Base-by-base conservation (phyloP, 2,113 vertebrate genomes). In the Apistogramma diplotaenia region DNA sequence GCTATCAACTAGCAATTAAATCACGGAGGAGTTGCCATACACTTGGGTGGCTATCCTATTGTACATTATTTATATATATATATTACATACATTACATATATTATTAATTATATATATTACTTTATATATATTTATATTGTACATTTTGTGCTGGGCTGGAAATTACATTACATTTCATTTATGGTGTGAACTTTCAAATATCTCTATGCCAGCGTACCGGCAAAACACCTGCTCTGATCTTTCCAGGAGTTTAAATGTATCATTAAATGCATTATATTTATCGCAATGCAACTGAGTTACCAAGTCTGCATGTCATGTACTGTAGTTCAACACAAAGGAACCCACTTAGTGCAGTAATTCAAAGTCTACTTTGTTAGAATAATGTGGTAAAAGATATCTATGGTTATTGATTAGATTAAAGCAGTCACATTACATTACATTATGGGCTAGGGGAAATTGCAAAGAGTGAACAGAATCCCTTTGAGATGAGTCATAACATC, bases 371-470 rank as follows among this genome's bases (percentile, higher is more conserved):
- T 56, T 12, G 49, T 56, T 40, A 51, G 18, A 79, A 82, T 35
- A 67, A 78, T 58, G 71, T 71, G 18, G 56, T 73, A 65, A 74
- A 43, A 16, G 18, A 76, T 79, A 81, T 67, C 37, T 61, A 29
- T 33, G 58, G 75, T 73, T 85, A 86, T 82, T 57, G 78, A 89
- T 90, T 78, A 9, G 43, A 84, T 60, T 46, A 40, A 80, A 84
- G 72, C 62, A 71, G 78, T 87, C 84, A 74, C 79, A 87, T 89
- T 78, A 60, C 29, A 87, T 87, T 81, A 83, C 29, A 87, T 87
- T 81, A 83, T 67, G 54, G 61, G 82, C 75, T 25, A 1, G 37
- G 72, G 72, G 74, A 61, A 71, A 57, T 21, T 21, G 79, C 51
- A 59, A 35, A 25, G 61, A 82, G 67, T 35, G 79, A 83, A 81